Conservation (phyloP, 2,797 vertebrate genomes). For the Otolemur crassicaudatus region DNA sequence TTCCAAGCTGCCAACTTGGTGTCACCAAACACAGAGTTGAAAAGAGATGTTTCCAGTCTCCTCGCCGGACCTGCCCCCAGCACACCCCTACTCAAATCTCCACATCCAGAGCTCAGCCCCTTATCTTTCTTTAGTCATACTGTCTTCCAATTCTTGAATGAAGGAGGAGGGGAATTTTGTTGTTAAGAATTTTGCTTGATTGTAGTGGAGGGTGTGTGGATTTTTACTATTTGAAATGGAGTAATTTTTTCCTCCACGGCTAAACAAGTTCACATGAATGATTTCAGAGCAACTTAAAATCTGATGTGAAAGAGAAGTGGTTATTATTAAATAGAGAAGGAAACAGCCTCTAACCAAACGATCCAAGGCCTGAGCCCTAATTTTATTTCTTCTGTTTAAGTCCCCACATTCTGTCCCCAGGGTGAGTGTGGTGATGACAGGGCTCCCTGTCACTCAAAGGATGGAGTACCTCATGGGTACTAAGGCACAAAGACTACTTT, state of each 20-base stretch:
- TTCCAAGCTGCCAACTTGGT: not conserved
- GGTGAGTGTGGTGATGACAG: not conserved
- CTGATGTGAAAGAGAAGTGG: not conserved
- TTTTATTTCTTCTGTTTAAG: not conserved
- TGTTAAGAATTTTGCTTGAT: not conserved
- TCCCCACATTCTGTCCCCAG: not conserved
- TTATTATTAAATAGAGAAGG: not conserved
- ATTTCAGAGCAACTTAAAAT: not conserved
- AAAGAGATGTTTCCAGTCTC: not conserved
- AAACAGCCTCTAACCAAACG: not conserved
- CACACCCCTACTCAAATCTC: not conserved
- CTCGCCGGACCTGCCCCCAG: not conserved
- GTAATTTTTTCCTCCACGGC: not conserved
- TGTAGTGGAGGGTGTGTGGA: not conserved
- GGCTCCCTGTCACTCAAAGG: not conserved
- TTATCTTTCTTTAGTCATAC: not conserved
- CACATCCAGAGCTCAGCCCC: not conserved
- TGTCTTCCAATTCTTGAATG: not conserved
- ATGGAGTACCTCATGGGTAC: not conserved
- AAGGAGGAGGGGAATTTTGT: not conserved
- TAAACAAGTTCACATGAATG: not conserved
- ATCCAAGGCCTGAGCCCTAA: not conserved
- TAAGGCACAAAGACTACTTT: not conserved
- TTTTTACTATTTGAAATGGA: not conserved
- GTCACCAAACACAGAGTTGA: not conserved